A percentile compares a stretch with the other conserved stretches of the same genome.
Evolutionary conservation across 2,797 vertebrate species (phyloP).

Genomic region (Spinus pinus): DNA sequence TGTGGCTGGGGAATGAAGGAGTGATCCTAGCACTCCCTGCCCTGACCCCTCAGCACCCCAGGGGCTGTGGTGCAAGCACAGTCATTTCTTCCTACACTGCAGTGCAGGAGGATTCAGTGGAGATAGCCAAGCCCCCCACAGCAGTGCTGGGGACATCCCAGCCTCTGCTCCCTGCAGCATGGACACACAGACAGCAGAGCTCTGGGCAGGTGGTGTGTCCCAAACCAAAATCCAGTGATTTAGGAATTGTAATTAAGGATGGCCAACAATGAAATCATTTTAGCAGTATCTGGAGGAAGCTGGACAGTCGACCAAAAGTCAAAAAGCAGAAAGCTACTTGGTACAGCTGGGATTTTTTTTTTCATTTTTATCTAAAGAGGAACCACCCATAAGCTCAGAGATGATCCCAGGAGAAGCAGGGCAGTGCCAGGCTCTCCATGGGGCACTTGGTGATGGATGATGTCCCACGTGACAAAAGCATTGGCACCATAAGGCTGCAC

Average conservation of each 20-base stretch:
- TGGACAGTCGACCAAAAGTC: background rate
- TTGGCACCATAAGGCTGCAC: background rate
- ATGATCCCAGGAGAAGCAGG: fast-evolving
- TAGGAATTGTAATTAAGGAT: background rate
- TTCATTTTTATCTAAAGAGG: background rate
- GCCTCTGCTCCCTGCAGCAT: fast-evolving
- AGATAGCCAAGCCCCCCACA: background rate
- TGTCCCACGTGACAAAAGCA: background rate
- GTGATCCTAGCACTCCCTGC: background rate
- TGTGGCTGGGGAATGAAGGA: background rate
- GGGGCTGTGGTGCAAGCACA: fast-evolving
- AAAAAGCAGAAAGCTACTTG: background rate
- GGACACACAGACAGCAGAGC: background rate
- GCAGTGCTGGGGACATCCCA: fast-evolving
- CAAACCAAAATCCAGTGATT: background rate
- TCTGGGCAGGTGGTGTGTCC: background rate
- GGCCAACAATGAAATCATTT: background rate
- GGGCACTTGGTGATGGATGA: background rate
- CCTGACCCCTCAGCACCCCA: background rate
- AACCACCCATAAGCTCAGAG: background rate
- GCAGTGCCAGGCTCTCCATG: background rate
- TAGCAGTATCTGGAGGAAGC: background rate
- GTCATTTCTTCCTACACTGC: background rate
- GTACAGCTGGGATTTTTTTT: background rate
- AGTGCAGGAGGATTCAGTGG: background rate